These are phyloP conservation scores for Alectoris magna DNA, from an alignment of 2,797 vertebrate genomes.

Conservation along the genomic window DNA sequence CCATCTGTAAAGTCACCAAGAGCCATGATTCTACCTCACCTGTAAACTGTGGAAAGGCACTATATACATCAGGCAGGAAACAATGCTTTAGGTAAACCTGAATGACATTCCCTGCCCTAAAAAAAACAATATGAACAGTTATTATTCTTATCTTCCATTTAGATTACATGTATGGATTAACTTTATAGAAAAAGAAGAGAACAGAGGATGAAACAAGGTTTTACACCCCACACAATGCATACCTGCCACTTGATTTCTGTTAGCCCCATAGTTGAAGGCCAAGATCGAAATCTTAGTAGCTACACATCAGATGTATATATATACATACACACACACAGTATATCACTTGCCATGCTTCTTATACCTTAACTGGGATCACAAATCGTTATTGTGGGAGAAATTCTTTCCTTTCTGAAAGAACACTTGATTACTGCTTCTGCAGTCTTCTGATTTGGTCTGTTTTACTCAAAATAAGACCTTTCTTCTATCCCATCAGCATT, in stretches of 20 bases:
- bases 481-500: background rate
- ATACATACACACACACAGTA: background rate
- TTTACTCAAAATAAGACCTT: background rate
- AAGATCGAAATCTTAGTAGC: background rate
- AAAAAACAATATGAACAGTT: background rate
- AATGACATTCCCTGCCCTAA: fast-evolving
- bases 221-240: fast-evolving
- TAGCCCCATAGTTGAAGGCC: background rate
- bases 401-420: background rate
- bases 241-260: background rate
- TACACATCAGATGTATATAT: too few relatives aligned
- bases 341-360: background rate
- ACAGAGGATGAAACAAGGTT: background rate
- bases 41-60: background rate
- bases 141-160: background rate
- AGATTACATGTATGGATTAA: background rate
- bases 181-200: background rate
- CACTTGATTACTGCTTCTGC: background rate
- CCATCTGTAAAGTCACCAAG: background rate
- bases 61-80: background rate
- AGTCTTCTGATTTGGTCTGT: background rate
- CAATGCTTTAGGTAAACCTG: background rate
- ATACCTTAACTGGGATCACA: fast-evolving
- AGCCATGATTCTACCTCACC: background rate
- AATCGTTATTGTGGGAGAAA: background rate